Conservation (phyloP, 2,113 vertebrate genomes). For the Mus spicilegus region DNA sequence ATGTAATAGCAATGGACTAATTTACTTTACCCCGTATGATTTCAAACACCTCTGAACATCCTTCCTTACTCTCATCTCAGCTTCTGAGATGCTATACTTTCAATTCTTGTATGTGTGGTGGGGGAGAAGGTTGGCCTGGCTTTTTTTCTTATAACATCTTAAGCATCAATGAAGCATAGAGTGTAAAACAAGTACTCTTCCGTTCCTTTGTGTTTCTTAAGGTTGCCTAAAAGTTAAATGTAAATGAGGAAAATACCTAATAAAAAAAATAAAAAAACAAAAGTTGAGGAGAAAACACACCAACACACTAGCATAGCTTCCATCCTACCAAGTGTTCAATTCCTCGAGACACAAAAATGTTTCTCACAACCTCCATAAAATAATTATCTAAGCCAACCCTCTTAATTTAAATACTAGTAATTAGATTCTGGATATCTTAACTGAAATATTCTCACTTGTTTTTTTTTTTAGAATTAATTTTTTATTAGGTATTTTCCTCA, state of each 20-base stretch:
- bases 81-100: background rate
- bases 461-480: too few relatives aligned
- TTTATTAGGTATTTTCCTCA: too few relatives aligned
- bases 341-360: background rate
- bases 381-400: background rate
- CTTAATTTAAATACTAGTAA: background rate
- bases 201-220: background rate
- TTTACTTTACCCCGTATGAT: slow-evolving; percentile 18
- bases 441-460: background rate
- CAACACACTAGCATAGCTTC: background rate
- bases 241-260: too few relatives aligned
- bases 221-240: background rate
- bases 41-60: background rate
- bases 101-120: background rate
- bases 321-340: background rate
- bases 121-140: background rate
- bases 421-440: background rate
- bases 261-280: too few relatives aligned
- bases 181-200: background rate
- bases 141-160: background rate
- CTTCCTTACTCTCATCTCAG: background rate
- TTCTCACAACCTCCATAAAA: background rate
- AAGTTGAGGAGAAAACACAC: background rate
- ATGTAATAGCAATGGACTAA: background rate
- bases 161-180: background rate